These are phyloP conservation scores for Ceratoteleas bidentatus DNA, from an alignment of 1,140 invertebrate genomes.

Conservation along the genomic window DNA sequence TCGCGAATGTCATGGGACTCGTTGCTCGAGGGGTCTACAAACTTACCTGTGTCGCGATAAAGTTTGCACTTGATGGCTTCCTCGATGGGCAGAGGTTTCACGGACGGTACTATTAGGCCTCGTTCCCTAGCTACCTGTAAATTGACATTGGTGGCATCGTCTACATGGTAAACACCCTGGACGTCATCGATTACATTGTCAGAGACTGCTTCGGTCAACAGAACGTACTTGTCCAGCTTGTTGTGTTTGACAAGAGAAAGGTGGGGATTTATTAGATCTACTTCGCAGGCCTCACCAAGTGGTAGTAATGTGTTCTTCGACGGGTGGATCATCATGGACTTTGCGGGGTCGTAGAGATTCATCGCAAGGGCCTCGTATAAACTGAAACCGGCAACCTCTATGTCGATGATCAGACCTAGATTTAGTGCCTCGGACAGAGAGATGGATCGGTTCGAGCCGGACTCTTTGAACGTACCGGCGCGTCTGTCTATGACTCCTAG, in stretches of 20 bases:
- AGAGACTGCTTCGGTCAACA: slow-evolving; percentile 88
- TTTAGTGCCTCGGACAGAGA: slow-evolving; percentile 88
- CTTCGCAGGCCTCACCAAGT: slow-evolving; percentile 89
- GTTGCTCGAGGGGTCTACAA: slow-evolving; percentile 88
- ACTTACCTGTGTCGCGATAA: slow-evolving; percentile 89
- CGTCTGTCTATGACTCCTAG: slow-evolving; percentile 91
- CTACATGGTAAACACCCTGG: slow-evolving; percentile 86
- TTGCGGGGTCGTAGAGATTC: slow-evolving; percentile 89
- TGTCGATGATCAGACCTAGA: slow-evolving; percentile 90
- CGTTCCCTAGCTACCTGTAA: slow-evolving; percentile 87
- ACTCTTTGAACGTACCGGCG: slow-evolving; percentile 89
- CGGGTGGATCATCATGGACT: slow-evolving; percentile 91
- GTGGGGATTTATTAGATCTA: slow-evolving; percentile 91
- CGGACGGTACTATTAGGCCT: slow-evolving; percentile 88
- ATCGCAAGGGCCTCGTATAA: slow-evolving; percentile 91
- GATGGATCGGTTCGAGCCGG: slow-evolving; percentile 85
- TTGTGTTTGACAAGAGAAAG: slow-evolving; percentile 90
- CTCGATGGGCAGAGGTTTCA: slow-evolving; percentile 87
- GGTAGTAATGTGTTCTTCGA: slow-evolving; percentile 88
- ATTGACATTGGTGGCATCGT: slow-evolving; percentile 84
- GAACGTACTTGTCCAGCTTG: slow-evolving; percentile 86
- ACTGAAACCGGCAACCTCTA: slow-evolving; percentile 90
- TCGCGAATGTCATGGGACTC: slow-evolving; percentile 87
- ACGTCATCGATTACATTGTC: slow-evolving; percentile 88
- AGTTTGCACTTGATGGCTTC: slow-evolving; percentile 89